Evolutionary conservation across 2,113 vertebrate genomes (phyloP).

Genomic region (Xenopus laevis): DNA sequence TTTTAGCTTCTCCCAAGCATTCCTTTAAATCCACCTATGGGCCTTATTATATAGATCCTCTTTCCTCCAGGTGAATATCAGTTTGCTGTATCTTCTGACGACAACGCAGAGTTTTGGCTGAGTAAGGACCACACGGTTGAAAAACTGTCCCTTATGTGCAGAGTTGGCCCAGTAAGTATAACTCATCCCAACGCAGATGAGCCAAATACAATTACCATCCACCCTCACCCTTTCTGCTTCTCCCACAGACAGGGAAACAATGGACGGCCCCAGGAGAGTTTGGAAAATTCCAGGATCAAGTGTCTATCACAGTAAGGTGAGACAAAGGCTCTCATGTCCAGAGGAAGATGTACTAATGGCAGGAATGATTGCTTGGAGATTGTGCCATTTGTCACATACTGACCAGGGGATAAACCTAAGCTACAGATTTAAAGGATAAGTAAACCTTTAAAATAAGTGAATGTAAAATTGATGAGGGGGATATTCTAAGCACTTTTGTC

Average conservation of each 20-base stretch:
- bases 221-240: not conserved
- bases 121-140: conserved; percentile 75
- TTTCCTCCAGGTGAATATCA: conserved; percentile 75
- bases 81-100: conserved; percentile 86
- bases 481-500: no score
- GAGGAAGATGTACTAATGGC: no score
- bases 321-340: conserved; percentile 34
- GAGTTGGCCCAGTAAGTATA: conserved; percentile 81
- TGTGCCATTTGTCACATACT: no score
- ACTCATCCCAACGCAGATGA: not conserved
- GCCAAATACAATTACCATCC: not conserved
- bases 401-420: no score
- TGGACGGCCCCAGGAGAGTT: conserved; percentile 92
- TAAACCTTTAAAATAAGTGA: no score
- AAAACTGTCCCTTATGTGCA: conserved; percentile 72
- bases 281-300: conserved; percentile 84
- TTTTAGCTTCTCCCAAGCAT: no score
- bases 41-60: no score
- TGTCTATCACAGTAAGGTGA: conserved; percentile 78
- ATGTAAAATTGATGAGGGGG: no score
- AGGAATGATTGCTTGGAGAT: no score
- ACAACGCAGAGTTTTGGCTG: conserved; percentile 95
- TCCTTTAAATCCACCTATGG: no score
- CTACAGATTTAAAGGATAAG: no score
- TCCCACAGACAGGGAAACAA: conserved; percentile 77